These are phyloP conservation scores for Sebastolobus altivelis DNA, from an alignment of 2,797 vertebrate genomes.

Conservation along the genomic window DNA sequence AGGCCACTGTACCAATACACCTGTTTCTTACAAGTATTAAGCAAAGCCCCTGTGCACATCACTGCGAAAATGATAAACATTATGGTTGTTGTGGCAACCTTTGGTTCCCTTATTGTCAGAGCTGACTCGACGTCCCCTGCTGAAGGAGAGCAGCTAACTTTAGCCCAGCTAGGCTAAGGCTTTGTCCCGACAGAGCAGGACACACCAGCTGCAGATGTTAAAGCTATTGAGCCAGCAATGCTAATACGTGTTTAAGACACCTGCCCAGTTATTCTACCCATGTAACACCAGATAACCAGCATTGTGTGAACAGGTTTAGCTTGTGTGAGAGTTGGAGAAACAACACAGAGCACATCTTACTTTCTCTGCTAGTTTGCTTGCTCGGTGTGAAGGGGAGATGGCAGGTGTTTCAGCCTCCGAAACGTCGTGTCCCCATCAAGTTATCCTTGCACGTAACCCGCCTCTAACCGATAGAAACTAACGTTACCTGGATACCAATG, in stretches of 20 bases:
- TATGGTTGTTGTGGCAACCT: too few species aligned
- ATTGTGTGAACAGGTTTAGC: not conserved
- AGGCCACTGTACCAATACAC: not conserved
- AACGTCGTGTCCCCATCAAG: too few species aligned
- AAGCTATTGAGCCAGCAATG: not conserved
- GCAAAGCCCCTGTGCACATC: not conserved
- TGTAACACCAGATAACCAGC: not conserved
- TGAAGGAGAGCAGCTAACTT: constrained; percentile 70
- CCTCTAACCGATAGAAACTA: too few species aligned
- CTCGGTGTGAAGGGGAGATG: too few species aligned
- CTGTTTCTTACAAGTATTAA: not conserved
- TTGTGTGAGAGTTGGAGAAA: too few species aligned
- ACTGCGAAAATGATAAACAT: not conserved
- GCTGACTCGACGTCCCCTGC: constrained; percentile 37
- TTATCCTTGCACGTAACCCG: too few species aligned
- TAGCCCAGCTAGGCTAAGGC: constrained; percentile 75
- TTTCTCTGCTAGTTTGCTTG: too few species aligned
- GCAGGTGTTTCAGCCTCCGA: too few species aligned
- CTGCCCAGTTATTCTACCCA: not conserved
- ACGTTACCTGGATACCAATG: too few species aligned
- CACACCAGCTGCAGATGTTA: constrained; percentile 7
- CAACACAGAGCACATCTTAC: too few species aligned
- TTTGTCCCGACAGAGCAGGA: constrained; percentile 65
- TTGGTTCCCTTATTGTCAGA: not conserved
- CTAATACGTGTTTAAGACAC: not conserved